Evolutionary conservation across 2,888 invertebrate species (phyloP).

Genomic region (Macrostomum cliftonense): DNA sequence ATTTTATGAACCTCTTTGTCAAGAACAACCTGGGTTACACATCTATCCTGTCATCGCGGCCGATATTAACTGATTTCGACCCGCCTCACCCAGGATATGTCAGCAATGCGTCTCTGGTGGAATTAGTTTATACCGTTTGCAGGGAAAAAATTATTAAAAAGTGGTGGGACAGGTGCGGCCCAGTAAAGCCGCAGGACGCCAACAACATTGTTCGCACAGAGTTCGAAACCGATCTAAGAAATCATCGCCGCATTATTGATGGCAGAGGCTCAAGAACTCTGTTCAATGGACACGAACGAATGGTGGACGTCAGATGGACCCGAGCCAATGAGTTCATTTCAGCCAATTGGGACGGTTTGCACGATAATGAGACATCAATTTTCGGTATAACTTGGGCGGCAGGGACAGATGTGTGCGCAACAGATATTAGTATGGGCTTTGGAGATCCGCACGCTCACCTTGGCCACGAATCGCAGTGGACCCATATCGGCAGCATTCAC

Average conservation of each 20-base stretch:
- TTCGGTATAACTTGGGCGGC: conserved; percentile 17
- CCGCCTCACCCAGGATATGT: conserved; percentile 17
- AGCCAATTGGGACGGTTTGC: conserved; percentile 24
- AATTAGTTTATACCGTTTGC: conserved; percentile 12
- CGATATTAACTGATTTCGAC: conserved; percentile 17
- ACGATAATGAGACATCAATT: conserved; percentile 21
- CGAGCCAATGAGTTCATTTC: conserved; percentile 17
- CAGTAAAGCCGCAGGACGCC: conserved; percentile 15
- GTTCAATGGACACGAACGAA: conserved; percentile 20
- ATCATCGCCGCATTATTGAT: conserved; percentile 15
- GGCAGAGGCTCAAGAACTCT: conserved; percentile 18
- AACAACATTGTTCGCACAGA: neutral
- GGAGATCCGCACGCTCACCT: conserved; percentile 22
- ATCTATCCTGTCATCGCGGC: conserved; percentile 14
- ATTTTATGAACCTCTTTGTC: conserved; percentile 19
- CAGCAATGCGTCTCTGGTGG: conserved; percentile 12
- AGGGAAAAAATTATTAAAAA: conserved; percentile 13
- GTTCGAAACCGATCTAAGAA: conserved; percentile 1
- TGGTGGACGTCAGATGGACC: conserved; percentile 17
- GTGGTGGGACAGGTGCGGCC: conserved; percentile 14
- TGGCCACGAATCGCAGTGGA: conserved; percentile 18
- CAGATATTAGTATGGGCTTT: conserved; percentile 15
- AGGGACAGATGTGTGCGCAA: conserved; percentile 15
- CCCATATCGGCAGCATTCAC: conserved; percentile 14
- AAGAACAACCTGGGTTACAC: conserved; percentile 16